Evolutionary conservation across 1,140 invertebrate species (phyloP).

Genomic region (Papilio polyxenes): DNA sequence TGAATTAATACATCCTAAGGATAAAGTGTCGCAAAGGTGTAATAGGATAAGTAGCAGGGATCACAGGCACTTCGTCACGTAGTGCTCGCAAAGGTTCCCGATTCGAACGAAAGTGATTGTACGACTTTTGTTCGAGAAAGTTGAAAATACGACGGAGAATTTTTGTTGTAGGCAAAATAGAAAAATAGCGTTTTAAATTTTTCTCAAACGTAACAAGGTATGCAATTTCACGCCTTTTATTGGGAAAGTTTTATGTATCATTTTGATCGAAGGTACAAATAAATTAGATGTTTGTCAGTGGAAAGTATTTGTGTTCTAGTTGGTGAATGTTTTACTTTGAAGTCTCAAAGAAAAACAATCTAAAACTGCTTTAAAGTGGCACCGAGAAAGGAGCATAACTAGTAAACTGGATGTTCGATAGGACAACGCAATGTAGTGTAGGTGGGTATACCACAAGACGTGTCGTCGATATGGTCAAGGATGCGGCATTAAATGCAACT

Average conservation of each 20-base stretch:
- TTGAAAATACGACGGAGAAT: not conserved
- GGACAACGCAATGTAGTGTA: not conserved
- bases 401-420: not conserved
- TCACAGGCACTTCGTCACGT: constrained; percentile 16
- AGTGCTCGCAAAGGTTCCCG: not conserved
- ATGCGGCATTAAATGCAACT: not conserved
- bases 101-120: constrained; percentile 18
- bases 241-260: not conserved
- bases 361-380: not conserved
- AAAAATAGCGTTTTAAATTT: constrained; percentile 15
- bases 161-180: not conserved
- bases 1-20: constrained; percentile 1
- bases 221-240: not conserved
- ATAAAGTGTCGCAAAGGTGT: not conserved
- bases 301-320: not conserved
- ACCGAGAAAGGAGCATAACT: not conserved
- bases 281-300: not conserved
- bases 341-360: too few species aligned
- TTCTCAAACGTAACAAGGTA: not conserved
- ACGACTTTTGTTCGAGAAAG: constrained; percentile 26
- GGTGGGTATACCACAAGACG: not conserved
- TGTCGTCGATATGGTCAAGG: not conserved
- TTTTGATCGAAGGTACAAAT: not conserved
- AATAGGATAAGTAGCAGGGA: constrained; percentile 23
- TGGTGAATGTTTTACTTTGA: too few species aligned